A percentile compares a stretch with the other conserved stretches of the same genome.
phyloP scores from a whole-genome alignment of 2,113 vertebrate species.

The Calyptomena viridis region DNA sequence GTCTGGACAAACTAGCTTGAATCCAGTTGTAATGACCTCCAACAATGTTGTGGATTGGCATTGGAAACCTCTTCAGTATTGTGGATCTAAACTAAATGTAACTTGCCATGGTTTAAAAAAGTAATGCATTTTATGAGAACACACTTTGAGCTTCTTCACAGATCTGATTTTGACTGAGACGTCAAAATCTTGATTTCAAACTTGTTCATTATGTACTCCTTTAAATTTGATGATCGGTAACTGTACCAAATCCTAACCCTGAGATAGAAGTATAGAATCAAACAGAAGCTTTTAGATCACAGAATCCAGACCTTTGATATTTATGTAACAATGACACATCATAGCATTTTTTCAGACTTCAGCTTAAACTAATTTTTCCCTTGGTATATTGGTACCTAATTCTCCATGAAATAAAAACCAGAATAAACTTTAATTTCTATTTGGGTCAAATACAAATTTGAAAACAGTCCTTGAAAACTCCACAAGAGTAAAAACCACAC shows the following conservation, averaged over 20 bases:
- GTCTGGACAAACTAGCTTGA: background rate
- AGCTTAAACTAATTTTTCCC: background rate
- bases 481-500: background rate
- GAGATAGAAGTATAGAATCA: background rate
- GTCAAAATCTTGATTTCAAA: background rate
- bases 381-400: background rate
- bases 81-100: background rate
- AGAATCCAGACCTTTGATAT: background rate
- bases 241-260: background rate
- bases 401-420: background rate
- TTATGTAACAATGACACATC: background rate
- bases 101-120: background rate
- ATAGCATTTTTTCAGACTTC: background rate
- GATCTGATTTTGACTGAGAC: background rate
- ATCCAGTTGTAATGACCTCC: background rate
- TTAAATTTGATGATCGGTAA: background rate
- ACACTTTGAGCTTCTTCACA: background rate
- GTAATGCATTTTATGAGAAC: background rate
- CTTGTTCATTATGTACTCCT: background rate
- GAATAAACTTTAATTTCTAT: background rate
- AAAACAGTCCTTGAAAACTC: background rate
- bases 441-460: background rate
- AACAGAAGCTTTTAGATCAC: background rate
- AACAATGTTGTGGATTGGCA: background rate
- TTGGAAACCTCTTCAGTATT: background rate